Base-by-base conservation (phyloP, 2,113 vertebrate species). In the Rhinopomastus cyanomelas region DNA sequence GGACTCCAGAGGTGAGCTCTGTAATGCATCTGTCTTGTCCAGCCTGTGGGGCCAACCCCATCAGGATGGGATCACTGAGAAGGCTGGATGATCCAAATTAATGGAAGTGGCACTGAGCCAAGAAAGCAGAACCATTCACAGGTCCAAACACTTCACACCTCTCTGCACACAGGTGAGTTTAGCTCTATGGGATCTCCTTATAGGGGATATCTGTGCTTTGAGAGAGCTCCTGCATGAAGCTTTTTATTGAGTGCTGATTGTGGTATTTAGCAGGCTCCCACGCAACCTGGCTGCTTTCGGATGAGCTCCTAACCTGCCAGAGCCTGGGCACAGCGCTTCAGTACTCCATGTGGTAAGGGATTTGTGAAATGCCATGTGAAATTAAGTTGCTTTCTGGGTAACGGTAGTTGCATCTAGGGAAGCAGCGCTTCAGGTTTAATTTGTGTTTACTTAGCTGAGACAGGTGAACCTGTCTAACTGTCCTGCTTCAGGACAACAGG, bases 21-120 rank as follows among this genome's bases (percentile, higher is more conserved):
- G 39, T 5, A 29, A n/a, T 0, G 2, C 5, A 4, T 17, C 44
- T 16, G 6, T 18, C 14, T 23, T 51, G 27, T 26, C 27, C 37
- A 17, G 51, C 36, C 79, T 79, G 32, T 0, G 0, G 25, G 48
- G 16, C 27, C 51, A 83, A 5, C 7, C 39, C 12, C 72, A 37
- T 23, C 36, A 42, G 19, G 25, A 56, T 81, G 73, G 23, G 73
- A 57, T 5, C 46, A 42, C 53, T 25, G 30, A 26, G 26, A 0
- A 57, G 19, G 32, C 73, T 39, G 36, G n/a, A 68, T 26, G 11
- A 60, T 34, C 51, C 44, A 6, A 3, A 1, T 42, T 42, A 42
- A 42, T 11, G 39, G 11, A 42, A 42, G 11, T 5, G 36, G 15
- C 19, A 6, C 27, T 36, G 49, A 53, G 42, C 25, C 19, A 13